Base-by-base conservation (phyloP, 2,888 invertebrate genomes). In the Clunio marinus region DNA sequence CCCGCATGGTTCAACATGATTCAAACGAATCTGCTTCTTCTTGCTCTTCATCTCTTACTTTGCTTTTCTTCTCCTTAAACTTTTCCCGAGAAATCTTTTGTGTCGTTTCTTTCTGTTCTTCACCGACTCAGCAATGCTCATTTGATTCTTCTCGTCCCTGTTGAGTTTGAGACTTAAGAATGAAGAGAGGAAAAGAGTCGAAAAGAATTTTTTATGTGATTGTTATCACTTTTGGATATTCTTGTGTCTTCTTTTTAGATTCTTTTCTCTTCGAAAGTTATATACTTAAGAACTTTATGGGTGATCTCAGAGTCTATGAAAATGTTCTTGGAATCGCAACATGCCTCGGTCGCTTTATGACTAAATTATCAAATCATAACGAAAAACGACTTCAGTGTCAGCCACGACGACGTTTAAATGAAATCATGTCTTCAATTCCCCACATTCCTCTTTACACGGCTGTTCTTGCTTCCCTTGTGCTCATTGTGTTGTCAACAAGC, bases 21-120 rank as follows among this genome's bases (percentile, higher is more conserved):
- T n/a, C n/a, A n/a, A n/a, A n/a, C n/a, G n/a, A n/a, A n/a, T n/a
- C n/a, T n/a, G n/a, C n/a, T n/a, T n/a, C n/a, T n/a, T n/a, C n/a
- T n/a, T n/a, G n/a, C n/a, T n/a, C n/a, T n/a, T n/a, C n/a, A 24
- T 20, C 32, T 51, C 25, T 1, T 25, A 13, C 55, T 13, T 25
- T 24, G 13, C 24, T 57, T 57, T 17, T 51, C 17, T 57, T 24
- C 55, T 22, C 55, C 7, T 25, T 13, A 13, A n/a, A n/a, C n/a
- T 57, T 57, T 59, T 59, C 17, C 22, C 28, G 32, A 59, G 59
- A 59, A 59, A 28, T 28, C 32, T 32, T 32, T 59, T 59, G 59
- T 59, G 15, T 59, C 59, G 3, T 20, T 32, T 59, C 20, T 28
- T 35, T 57, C 13, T 57, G 24, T 20, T 59, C n/a, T 32, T 35